A percentile compares a stretch with the other conserved stretches of the same genome.
These are phyloP conservation scores for Cladorhizidae sp. DNA, from an alignment of 37 sponge, comb jelly and placozoan genomes.

Conservation along the genomic window DNA sequence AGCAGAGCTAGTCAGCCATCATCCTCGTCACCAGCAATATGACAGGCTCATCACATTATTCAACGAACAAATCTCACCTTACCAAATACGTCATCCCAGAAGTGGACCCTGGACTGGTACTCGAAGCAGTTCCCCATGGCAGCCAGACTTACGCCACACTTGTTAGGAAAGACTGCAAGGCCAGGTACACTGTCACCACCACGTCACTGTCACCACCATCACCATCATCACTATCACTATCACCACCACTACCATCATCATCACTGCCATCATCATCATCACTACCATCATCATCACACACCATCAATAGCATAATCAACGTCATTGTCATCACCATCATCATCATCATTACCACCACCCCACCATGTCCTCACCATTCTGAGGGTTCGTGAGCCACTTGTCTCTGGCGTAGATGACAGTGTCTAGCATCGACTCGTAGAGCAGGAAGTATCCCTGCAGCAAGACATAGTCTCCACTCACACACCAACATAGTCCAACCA, in stretches of 20 bases:
- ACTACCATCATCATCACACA: too few relatives aligned
- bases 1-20: not conserved
- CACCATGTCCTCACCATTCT: slow-evolving; percentile 32
- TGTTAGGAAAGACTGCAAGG: slow-evolving; percentile 74
- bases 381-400: slow-evolving; percentile 57
- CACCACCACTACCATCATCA: too few relatives aligned
- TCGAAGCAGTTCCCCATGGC: slow-evolving; percentile 55
- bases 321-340: too few relatives aligned
- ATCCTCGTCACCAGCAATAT: not conserved
- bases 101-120: slow-evolving; percentile 32
- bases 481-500: too few relatives aligned
- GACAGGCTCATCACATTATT: not conserved
- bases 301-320: too few relatives aligned
- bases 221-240: too few relatives aligned
- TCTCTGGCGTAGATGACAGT: slow-evolving; percentile 81
- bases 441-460: slow-evolving; percentile 77
- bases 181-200: not conserved
- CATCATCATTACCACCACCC: too few relatives aligned
- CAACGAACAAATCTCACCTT: slow-evolving; percentile 1
- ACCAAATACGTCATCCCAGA: slow-evolving; percentile 87
- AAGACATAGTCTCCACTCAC: not conserved
- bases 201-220: too few relatives aligned
- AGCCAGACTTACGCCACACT: slow-evolving; percentile 59
- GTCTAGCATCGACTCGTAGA: slow-evolving; percentile 92
- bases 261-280: too few relatives aligned